These are phyloP conservation scores for Xerus rutilus DNA, from an alignment of 2,797 vertebrate genomes.

Conservation along the genomic window DNA sequence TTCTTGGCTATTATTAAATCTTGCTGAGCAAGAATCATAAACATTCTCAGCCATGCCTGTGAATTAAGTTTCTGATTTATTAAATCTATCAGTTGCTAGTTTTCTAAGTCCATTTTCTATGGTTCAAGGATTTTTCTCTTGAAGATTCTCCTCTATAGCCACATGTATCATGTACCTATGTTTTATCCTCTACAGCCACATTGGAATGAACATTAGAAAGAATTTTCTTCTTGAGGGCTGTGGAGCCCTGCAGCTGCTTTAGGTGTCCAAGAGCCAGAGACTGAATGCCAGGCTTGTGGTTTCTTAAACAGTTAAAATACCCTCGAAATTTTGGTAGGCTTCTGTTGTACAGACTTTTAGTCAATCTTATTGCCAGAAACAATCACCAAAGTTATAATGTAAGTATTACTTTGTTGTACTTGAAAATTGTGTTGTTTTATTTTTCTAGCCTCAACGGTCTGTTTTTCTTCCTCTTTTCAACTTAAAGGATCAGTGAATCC, in stretches of 20 bases:
- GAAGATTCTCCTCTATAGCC: background rate
- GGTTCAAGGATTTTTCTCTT: background rate
- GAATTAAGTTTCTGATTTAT: background rate
- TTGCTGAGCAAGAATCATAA: background rate
- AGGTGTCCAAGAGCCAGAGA: background rate
- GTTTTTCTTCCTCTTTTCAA: background rate
- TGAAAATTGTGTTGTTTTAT: background rate
- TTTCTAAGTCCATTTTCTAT: background rate
- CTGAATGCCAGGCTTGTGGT: background rate
- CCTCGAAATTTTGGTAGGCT: background rate
- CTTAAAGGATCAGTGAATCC: background rate
- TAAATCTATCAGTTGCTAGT: background rate
- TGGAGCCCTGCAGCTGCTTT: background rate
- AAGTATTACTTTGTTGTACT: background rate
- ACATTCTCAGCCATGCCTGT: background rate
- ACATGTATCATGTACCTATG: background rate
- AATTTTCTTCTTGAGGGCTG: background rate
- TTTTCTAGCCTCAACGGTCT: background rate
- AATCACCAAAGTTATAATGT: background rate
- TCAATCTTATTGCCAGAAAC: background rate
- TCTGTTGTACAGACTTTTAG: background rate
- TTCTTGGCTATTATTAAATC: background rate
- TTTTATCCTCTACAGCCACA: background rate
- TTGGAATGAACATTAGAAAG: background rate
- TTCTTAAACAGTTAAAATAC: background rate